Evolutionary conservation across 2,797 vertebrate species (phyloP).

Genomic region (Cygnus olor): DNA sequence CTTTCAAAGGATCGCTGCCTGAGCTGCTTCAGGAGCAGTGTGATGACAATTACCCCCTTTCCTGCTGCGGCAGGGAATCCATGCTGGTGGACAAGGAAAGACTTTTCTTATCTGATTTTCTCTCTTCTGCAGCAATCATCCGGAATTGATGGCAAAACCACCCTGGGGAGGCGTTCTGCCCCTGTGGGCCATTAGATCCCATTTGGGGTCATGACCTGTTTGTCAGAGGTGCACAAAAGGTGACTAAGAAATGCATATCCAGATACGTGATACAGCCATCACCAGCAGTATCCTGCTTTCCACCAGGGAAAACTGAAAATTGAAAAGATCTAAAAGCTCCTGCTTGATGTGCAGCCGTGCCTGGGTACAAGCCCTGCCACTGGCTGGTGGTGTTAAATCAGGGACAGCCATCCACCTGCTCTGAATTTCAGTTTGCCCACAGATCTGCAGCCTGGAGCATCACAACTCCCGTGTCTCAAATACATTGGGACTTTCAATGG

Average conservation of each 20-base stretch:
- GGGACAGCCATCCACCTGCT: background rate
- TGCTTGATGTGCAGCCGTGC: background rate
- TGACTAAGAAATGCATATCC: background rate
- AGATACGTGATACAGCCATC: fast-evolving
- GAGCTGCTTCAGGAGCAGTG: background rate
- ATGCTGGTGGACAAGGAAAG: background rate
- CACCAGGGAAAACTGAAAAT: background rate
- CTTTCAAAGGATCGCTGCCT: background rate
- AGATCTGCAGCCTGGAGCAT: background rate
- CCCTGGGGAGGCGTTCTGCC: background rate
- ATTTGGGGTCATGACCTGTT: background rate
- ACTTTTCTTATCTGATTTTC: background rate
- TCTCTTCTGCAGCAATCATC: background rate
- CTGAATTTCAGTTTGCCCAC: background rate
- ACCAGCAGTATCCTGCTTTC: background rate
- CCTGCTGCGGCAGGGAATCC: background rate
- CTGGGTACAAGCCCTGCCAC: fast-evolving
- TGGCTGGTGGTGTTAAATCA: background rate
- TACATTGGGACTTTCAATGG: fast-evolving
- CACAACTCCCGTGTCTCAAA: background rate
- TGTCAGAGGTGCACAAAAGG: background rate
- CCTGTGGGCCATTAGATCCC: background rate
- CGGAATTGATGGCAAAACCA: background rate
- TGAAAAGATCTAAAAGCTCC: background rate
- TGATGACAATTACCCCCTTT: background rate